phyloP scores from a whole-genome alignment of 1,140 invertebrate genomes.

The Vanessa atalanta region DNA sequence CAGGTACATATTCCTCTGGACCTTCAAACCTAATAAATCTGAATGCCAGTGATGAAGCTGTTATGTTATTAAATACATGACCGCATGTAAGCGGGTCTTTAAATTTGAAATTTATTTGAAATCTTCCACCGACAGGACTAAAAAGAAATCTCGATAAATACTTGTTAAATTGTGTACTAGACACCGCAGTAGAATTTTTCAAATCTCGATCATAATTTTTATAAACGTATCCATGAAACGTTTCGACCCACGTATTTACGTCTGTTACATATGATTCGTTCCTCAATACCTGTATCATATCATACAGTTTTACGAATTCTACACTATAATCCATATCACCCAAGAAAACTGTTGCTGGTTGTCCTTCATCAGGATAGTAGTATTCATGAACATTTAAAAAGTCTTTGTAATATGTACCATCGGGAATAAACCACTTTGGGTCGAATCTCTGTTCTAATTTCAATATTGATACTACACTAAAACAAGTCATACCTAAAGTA shows the following conservation, averaged over 20 bases:
- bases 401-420: constrained; percentile 85
- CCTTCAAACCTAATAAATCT: constrained; percentile 82
- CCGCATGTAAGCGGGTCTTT: constrained; percentile 83
- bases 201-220: constrained; percentile 78
- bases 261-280: constrained; percentile 81
- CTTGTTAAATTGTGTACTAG: constrained; percentile 80
- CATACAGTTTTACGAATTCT: constrained; percentile 83
- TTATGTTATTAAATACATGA: constrained; percentile 79
- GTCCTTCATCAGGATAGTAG: constrained; percentile 85
- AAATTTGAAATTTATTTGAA: constrained; percentile 86
- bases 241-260: constrained; percentile 83
- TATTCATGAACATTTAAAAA: constrained; percentile 81
- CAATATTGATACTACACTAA: constrained; percentile 83
- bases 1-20: constrained; percentile 86
- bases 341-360: constrained; percentile 85
- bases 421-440: constrained; percentile 88
- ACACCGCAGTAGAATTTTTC: constrained; percentile 67
- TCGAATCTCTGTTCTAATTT: constrained; percentile 89
- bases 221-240: constrained; percentile 83
- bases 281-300: constrained; percentile 80
- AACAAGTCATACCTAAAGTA: constrained; percentile 81
- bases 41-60: constrained; percentile 84
- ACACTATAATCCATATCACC: constrained; percentile 84
- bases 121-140: constrained; percentile 85
- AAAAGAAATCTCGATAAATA: constrained; percentile 87